Conservation (phyloP, 2,888 invertebrate genomes). For the Tipula vernalis region DNA sequence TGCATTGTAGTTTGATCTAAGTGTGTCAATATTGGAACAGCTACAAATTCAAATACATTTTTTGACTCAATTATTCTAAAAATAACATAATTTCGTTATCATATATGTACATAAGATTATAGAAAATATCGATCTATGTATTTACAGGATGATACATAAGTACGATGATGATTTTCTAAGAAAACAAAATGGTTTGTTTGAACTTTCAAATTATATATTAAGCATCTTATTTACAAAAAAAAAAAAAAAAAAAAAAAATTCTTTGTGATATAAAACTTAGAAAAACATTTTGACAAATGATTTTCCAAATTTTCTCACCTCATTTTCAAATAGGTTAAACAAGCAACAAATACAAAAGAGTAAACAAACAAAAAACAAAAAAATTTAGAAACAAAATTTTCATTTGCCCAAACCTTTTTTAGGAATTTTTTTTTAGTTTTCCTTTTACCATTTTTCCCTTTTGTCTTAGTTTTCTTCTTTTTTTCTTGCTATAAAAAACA, state of each 20-base stretch:
- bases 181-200: background rate
- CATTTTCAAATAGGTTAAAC: background rate
- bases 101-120: background rate
- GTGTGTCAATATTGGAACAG: background rate
- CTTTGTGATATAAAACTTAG: background rate
- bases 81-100: background rate
- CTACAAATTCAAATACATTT: background rate
- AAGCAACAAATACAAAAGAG: background rate
- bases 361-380: background rate
- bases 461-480: background rate
- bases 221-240: background rate
- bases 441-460: background rate
- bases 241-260: background rate
- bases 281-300: background rate
- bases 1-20: background rate
- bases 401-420: background rate
- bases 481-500: background rate
- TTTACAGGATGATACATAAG: background rate
- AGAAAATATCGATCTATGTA: background rate
- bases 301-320: background rate
- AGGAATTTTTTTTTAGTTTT: background rate
- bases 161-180: background rate
- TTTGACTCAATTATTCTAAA: background rate
- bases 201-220: background rate
- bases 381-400: background rate